Conservation (phyloP, 2,113 vertebrate species). For the Chloropsis cyanopogon region DNA sequence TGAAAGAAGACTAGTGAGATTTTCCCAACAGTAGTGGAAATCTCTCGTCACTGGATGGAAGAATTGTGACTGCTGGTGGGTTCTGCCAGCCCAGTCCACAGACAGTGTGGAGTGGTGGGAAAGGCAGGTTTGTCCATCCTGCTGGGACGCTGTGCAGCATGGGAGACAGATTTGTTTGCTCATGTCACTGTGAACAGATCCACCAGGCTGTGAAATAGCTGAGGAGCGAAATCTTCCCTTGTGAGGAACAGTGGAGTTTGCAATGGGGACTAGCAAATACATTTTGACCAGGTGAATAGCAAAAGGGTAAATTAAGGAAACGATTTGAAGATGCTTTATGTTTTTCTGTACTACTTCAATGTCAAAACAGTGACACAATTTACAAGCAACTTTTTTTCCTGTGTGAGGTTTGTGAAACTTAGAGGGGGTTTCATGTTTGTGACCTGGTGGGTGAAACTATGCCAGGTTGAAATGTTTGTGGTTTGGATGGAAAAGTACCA, state of each 20-base stretch:
- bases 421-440: not conserved
- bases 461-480: not conserved
- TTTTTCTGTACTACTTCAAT: not conserved
- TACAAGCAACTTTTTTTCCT: not conserved
- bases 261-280: not conserved
- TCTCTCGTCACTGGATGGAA: accelerated
- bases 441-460: not conserved
- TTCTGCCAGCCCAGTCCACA: not conserved
- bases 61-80: not conserved
- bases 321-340: not conserved
- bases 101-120: accelerated
- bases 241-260: not conserved
- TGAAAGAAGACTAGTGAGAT: not conserved
- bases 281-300: not conserved
- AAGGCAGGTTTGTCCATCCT: not conserved
- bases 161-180: not conserved
- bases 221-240: not conserved
- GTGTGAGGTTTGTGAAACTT: not conserved
- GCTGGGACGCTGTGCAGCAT: not conserved
- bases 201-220: accelerated
- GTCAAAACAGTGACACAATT: not conserved
- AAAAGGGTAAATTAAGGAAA: not conserved
- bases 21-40: not conserved
- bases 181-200: not conserved
- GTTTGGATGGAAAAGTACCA: not conserved